These are phyloP conservation scores for Mythimna loreyi DNA, from an alignment of 2,888 invertebrate genomes.

Conservation along the genomic window DNA sequence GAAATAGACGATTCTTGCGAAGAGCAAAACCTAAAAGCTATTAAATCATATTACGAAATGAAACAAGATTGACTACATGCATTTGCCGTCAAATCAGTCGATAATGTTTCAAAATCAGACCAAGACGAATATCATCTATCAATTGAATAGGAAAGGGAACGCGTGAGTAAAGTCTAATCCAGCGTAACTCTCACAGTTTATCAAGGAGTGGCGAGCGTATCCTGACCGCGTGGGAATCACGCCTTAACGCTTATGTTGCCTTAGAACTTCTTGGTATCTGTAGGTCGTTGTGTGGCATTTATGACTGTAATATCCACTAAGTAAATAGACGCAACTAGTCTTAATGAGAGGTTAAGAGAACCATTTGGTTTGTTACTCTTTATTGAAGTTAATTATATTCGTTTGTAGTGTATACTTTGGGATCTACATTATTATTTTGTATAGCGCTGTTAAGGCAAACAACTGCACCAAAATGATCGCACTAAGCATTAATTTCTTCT, in stretches of 20 bases:
- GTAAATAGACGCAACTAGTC: conserved; percentile 15
- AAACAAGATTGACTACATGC: not conserved
- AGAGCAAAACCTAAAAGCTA: not conserved
- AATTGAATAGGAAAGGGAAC: conserved; percentile 13
- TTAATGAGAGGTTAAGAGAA: not conserved
- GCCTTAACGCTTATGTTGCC: conserved; percentile 29
- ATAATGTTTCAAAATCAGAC: not conserved
- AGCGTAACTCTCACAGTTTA: conserved; percentile 33
- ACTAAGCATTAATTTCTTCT: not conserved
- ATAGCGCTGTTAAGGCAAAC: too few relatives aligned
- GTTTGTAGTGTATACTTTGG: not conserved
- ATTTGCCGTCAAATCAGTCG: not conserved
- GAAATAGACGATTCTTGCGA: too few relatives aligned
- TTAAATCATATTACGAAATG: not conserved
- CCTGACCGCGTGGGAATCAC: conserved; percentile 56
- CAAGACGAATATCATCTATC: conserved; percentile 4
- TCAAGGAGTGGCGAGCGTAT: conserved; percentile 53
- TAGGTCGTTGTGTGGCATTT: conserved; percentile 8
- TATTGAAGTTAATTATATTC: conserved; percentile 2
- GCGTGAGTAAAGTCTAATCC: conserved; percentile 29
- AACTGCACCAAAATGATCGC: too few relatives aligned
- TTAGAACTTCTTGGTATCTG: conserved; percentile 1
- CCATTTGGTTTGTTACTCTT: conserved; percentile 1
- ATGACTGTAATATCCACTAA: conserved; percentile 26
- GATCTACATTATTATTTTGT: not conserved